phyloP scores from a whole-genome alignment of 2,888 invertebrate genomes.

The Leptarthrus brevirostris region DNA sequence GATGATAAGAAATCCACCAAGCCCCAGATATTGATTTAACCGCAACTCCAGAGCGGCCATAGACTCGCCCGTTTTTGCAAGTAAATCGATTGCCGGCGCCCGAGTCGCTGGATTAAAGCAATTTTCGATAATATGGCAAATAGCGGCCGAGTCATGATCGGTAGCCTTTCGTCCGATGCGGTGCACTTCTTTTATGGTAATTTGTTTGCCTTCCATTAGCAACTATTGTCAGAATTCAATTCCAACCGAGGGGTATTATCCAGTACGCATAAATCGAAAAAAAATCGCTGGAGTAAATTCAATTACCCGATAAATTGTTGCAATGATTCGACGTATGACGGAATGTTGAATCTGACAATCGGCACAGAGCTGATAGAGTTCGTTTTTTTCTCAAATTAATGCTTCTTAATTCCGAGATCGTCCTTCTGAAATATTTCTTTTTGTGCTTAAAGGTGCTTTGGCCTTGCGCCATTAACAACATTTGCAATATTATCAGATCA shows the following conservation, averaged over 20 bases:
- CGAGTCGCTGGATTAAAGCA: constrained; percentile 7
- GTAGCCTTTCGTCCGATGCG: too few species aligned
- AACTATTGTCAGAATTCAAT: constrained; percentile 36
- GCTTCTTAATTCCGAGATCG: neutral
- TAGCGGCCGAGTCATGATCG: neutral
- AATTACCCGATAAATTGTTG: constrained; percentile 34
- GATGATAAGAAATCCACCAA: constrained; percentile 9
- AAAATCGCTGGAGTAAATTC: neutral
- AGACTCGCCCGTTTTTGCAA: constrained; percentile 11
- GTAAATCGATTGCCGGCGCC: constrained; percentile 36
- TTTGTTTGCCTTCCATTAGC: constrained; percentile 36
- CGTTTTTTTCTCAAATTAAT: neutral
- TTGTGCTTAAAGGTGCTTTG: neutral
- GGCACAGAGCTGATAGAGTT: neutral
- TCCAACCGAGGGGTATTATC: neutral
- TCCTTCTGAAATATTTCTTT: neutral
- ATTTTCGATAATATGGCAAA: constrained; percentile 22
- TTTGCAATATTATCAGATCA: constrained; percentile 12
- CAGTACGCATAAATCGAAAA: constrained; percentile 11
- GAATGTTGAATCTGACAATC: neutral
- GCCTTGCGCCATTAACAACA: constrained; percentile 3
- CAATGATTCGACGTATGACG: neutral
- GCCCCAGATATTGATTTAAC: constrained; percentile 22
- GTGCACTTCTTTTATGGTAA: neutral
- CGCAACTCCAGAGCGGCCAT: constrained; percentile 27